phyloP scores from a whole-genome alignment of 2,888 invertebrate genomes.

The Hemistola chrysoprasaria region DNA sequence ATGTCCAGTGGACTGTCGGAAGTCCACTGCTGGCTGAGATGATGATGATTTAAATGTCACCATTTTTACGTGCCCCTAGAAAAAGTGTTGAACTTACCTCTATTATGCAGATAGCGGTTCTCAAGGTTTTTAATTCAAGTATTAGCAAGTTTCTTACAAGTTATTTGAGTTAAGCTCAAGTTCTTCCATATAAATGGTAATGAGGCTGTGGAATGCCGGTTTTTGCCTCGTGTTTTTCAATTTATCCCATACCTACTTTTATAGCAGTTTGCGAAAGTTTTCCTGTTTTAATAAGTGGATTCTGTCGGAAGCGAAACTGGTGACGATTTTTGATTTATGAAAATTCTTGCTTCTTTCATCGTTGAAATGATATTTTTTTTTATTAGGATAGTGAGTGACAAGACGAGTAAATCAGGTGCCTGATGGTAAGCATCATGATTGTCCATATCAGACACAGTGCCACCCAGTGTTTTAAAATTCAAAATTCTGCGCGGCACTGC shows the following conservation, averaged over 20 bases:
- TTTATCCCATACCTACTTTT: conserved; percentile 45
- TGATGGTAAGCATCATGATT: too few species aligned
- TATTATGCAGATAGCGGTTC: conserved; percentile 32
- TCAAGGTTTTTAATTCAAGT: conserved; percentile 47
- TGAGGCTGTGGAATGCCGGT: conserved; percentile 32
- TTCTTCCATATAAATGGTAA: conserved; percentile 73
- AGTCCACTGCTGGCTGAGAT: too few species aligned
- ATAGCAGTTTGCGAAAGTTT: conserved; percentile 39
- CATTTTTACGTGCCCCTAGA: too few species aligned
- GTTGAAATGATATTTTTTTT: not conserved
- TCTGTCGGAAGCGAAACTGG: conserved; percentile 17
- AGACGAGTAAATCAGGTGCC: too few species aligned
- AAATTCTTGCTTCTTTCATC: conserved; percentile 10
- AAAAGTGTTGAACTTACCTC: conserved; percentile 2
- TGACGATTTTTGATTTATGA: conserved; percentile 21
- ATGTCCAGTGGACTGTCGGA: too few species aligned
- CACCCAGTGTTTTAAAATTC: too few species aligned
- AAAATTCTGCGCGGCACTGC: too few species aligned
- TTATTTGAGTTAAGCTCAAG: conserved; percentile 49
- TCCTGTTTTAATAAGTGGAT: conserved; percentile 35
- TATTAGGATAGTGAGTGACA: too few species aligned
- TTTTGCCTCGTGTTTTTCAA: conserved; percentile 56
- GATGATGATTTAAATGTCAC: too few species aligned
- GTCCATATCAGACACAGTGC: too few species aligned
- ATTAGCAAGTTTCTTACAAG: conserved; percentile 53